Evolutionary conservation across 2,797 vertebrate species (phyloP), one percentile per base, ranked within the genome.

Genomic region (Myiotriccus ornatus): DNA sequence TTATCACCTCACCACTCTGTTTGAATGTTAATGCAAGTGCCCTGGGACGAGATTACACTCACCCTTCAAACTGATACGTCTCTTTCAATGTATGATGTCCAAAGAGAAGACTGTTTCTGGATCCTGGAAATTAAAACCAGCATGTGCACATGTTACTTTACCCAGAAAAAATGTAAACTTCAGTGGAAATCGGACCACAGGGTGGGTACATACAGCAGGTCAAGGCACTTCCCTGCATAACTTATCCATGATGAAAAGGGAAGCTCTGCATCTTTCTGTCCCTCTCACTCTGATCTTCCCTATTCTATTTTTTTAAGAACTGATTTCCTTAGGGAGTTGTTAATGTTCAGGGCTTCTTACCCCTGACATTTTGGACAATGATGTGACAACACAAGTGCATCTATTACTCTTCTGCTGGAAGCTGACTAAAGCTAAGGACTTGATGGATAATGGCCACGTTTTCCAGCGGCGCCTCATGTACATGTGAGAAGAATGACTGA

Each of bases 331-430:
- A 67, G 89, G 80, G 94, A 87, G 65, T 93, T 96, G 92, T 93
- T 95, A 91, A 85, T 85, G 87, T 92, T 94, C 57, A 65, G 74
- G 77, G 63, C 68, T 96, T 94, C 95, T 94, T 89, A 83, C 91
- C 49, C 49, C 43, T 95, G 96, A 79, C 90, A 62, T 92, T 96
- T 94, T 10, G 87, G 96, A 96, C 93, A 94, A 92, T 73, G 85
- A 87, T 95, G 89, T 95, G 95, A 95, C 88, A 95, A 91, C 87
- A 74, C 83, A 93, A 96, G 91, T 92, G 77, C 94, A 87, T 93
- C 86, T 95, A 85, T 94, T 95, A 84, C 80, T 94, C 91, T 93
- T 95, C 84, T 2, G 18, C 91, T 93, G 75, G 69, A 89, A 95
- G 83, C 91, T 91, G 87, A 91, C 94, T 96, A 76, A 65, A 91